Evolutionary conservation across 2,797 vertebrate species (phyloP).

Genomic region (Liparis tanakae): DNA sequence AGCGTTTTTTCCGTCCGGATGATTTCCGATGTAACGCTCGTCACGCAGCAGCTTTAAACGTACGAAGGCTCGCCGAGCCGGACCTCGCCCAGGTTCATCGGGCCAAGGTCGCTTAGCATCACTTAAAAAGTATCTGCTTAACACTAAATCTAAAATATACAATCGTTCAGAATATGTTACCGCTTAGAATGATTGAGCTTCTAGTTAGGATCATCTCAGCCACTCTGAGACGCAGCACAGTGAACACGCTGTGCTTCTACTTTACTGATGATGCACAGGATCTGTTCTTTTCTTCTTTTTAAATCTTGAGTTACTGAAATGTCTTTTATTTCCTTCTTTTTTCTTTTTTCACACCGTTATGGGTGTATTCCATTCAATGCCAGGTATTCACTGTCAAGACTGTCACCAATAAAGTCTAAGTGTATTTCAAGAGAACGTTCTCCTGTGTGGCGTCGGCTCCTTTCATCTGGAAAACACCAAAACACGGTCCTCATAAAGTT

Average conservation of each 20-base stretch:
- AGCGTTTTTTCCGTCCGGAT: slow-evolving; percentile 36
- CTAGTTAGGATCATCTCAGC: slow-evolving; percentile 51
- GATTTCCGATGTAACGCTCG: slow-evolving; percentile 43
- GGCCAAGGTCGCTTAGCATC: slow-evolving; percentile 43
- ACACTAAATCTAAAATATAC: slow-evolving; percentile 43
- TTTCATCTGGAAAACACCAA: neutral
- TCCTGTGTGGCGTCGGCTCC: neutral
- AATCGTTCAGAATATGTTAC: slow-evolving; percentile 36
- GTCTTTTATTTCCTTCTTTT: slow-evolving; percentile 47
- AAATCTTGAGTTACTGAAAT: slow-evolving; percentile 43
- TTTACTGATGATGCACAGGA: slow-evolving; percentile 28
- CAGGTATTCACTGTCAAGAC: slow-evolving; percentile 73
- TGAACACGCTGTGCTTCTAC: slow-evolving; percentile 42
- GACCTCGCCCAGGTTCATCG: too few relatives aligned
- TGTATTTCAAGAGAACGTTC: slow-evolving; percentile 74
- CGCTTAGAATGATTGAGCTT: slow-evolving; percentile 59
- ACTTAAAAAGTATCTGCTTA: slow-evolving; percentile 52
- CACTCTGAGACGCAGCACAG: slow-evolving; percentile 40
- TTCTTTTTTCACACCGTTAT: slow-evolving; percentile 56
- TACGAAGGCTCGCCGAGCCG: slow-evolving; percentile 40
- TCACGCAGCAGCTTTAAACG: slow-evolving; percentile 62
- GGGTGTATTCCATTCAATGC: slow-evolving; percentile 72
- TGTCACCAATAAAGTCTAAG: slow-evolving; percentile 81
- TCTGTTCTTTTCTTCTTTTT: neutral
- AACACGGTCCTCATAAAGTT: too few relatives aligned